Evolutionary conservation across 2,888 invertebrate species (phyloP).

Genomic region (Chalcis sispes): DNA sequence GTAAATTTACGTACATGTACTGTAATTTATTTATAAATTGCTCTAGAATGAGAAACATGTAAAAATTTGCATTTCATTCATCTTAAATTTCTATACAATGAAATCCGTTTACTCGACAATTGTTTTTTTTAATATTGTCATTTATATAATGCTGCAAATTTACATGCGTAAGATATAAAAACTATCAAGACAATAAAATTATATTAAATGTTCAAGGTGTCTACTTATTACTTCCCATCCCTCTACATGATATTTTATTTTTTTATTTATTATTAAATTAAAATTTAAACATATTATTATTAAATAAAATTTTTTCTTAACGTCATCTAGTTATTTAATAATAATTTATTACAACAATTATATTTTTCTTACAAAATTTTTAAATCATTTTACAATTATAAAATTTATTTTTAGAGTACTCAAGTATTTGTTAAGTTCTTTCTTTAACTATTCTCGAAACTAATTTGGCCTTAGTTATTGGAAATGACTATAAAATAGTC

Average conservation of each 20-base stretch:
- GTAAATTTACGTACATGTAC: conserved; percentile 54
- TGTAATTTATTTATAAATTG: conserved; percentile 63
- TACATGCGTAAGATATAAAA: conserved; percentile 64
- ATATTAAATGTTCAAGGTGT: conserved; percentile 69
- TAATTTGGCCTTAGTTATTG: no score
- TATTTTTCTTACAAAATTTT: no score
- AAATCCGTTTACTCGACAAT: conserved; percentile 57
- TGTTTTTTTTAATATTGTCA: conserved; percentile 63
- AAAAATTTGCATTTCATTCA: conserved; percentile 57
- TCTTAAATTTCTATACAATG: conserved; percentile 52
- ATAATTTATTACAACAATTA: no score
- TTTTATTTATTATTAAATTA: no score
- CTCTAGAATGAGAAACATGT: conserved; percentile 54
- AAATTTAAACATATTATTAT: no score
- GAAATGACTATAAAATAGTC: no score
- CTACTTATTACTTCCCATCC: conserved; percentile 5
- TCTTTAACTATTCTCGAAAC: no score
- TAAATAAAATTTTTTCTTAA: no score
- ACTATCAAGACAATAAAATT: conserved; percentile 75
- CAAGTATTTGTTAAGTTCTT: no score
- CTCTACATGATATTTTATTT: neutral
- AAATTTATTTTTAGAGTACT: no score
- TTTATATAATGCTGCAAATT: conserved; percentile 68
- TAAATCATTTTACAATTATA: no score
- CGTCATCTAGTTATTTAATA: no score